Evolutionary conservation across 92 coral and sea anemone species (phyloP), one percentile per base, ranked within the genome.

Genomic region (Porites cylindrica): DNA sequence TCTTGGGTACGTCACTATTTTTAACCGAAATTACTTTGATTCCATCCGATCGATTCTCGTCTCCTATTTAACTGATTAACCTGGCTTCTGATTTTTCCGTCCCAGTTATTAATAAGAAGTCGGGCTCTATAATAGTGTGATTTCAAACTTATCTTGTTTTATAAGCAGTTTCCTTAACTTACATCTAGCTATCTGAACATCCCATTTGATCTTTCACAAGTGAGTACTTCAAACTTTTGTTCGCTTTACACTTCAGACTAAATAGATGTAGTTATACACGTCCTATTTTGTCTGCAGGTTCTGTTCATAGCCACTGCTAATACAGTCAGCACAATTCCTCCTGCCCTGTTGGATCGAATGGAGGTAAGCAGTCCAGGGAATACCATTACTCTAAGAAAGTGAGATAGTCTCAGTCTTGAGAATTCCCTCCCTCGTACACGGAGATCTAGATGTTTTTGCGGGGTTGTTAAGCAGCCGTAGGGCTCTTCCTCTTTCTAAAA

Each of bases 221-320:
- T 95, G 83, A 93, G 92, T 82, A 17, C 19, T 7, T 76, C 18
- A 61, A 14, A 14, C 0, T 38, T 4, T 0, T 38, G 47, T 38
- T 3, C 7, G 1, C 47, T 38, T 38, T 38, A 38, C 47, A 0
- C 47, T 38, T 38, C 47, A 38, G 47, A 4, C 47, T 5, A 4
- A 38, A 38, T 5, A 38, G 5, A 38, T 4, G 5, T 4, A 3
- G 47, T 38, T 38, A 38, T 38, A 38, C 5, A 0, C 0, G 47
- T 38, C 18, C 78, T 51, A 7, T 86, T n/a, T n/a, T 70, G 10
- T 86, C 52, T 61, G n/a, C 79, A 95, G 98, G 98, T 95, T 13
- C 67, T 95, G 77, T 95, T 95, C 76, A 93, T 95, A 59, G 98
- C 98, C 29, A 93, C 98, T 7, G 98, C 98, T 7, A 95, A 95